A percentile compares a stretch with the other conserved stretches of the same genome.
Evolutionary conservation across 2,113 vertebrate species (phyloP).

Genomic region (Dissostichus mawsoni): DNA sequence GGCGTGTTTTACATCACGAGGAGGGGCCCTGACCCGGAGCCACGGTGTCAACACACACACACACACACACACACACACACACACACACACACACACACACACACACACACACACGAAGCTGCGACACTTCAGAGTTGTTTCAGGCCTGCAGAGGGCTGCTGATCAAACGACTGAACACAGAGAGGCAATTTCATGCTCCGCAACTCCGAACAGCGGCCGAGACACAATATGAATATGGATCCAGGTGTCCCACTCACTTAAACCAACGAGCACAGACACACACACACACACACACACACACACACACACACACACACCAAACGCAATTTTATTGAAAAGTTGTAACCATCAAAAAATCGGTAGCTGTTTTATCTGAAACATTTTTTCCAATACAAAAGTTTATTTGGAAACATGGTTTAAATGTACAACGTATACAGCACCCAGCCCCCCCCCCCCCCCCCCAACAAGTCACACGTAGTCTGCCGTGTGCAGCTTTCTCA

Average conservation of each 20-base stretch:
- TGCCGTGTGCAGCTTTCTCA: neutral
- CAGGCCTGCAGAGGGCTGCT: constrained; percentile 9
- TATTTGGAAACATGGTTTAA: constrained; percentile 77
- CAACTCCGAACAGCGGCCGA: constrained; percentile 61
- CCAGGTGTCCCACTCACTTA: constrained; percentile 64
- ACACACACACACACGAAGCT: neutral
- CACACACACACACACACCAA: neutral
- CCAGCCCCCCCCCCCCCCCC: neutral
- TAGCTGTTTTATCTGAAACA: constrained; percentile 7
- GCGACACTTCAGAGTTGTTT: neutral
- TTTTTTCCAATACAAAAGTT: constrained; percentile 75
- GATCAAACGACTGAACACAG: constrained; percentile 52
- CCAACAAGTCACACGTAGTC: constrained; percentile 8
- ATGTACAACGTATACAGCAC: constrained; percentile 55
- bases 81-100: too few species aligned
- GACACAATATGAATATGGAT: constrained; percentile 57
- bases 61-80: too few species aligned
- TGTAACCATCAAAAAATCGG: constrained; percentile 8
- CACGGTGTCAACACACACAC: too few species aligned
- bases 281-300: neutral
- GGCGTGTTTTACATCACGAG: too few species aligned
- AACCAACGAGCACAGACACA: constrained; percentile 48
- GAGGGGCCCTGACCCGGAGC: too few species aligned
- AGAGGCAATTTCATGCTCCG: constrained; percentile 74
- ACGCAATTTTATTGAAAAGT: constrained; percentile 27